These are phyloP conservation scores for Cyprinodon tularosa DNA, from an alignment of 2,113 vertebrate genomes.

Conservation along the genomic window DNA sequence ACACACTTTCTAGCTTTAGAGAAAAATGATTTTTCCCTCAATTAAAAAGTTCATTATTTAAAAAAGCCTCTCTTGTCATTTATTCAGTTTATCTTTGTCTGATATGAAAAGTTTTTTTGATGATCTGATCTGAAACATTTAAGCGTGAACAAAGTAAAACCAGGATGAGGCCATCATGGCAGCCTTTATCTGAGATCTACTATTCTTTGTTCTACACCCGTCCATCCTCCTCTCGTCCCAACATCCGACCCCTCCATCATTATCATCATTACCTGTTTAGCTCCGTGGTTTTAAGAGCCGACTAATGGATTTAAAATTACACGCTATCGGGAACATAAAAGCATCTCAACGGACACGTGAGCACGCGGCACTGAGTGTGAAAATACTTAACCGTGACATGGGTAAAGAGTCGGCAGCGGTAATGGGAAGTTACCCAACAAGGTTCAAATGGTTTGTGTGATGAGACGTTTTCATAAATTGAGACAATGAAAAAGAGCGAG, in stretches of 20 bases:
- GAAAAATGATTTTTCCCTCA: not conserved
- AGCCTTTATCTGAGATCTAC: not conserved
- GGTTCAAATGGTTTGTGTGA: slow-evolving; percentile 9
- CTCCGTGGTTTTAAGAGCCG: slow-evolving; percentile 15
- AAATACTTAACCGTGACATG: slow-evolving; percentile 7
- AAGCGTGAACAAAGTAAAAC: not conserved
- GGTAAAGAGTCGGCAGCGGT: slow-evolving; percentile 8
- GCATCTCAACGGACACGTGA: not conserved
- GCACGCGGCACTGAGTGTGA: not conserved
- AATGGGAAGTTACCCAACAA: slow-evolving; percentile 15
- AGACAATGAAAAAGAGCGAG: not conserved
- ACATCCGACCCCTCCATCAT: slow-evolving; percentile 23
- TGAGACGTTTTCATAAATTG: not conserved
- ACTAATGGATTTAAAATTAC: slow-evolving; percentile 55
- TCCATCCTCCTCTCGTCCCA: slow-evolving; percentile 14
- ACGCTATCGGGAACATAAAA: slow-evolving; percentile 12
- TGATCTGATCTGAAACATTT: not conserved
- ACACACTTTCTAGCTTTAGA: no score
- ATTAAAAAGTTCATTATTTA: not conserved
- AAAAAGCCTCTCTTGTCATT: not conserved
- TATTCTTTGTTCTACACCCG: not conserved
- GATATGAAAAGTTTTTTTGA: not conserved
- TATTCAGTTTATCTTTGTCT: not conserved
- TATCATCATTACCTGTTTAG: slow-evolving; percentile 37
- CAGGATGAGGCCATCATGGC: not conserved